A percentile compares a stretch with the other conserved stretches of the same genome.
phyloP scores from a whole-genome alignment of 2,113 vertebrate genomes.

The Excalfactoria chinensis region DNA sequence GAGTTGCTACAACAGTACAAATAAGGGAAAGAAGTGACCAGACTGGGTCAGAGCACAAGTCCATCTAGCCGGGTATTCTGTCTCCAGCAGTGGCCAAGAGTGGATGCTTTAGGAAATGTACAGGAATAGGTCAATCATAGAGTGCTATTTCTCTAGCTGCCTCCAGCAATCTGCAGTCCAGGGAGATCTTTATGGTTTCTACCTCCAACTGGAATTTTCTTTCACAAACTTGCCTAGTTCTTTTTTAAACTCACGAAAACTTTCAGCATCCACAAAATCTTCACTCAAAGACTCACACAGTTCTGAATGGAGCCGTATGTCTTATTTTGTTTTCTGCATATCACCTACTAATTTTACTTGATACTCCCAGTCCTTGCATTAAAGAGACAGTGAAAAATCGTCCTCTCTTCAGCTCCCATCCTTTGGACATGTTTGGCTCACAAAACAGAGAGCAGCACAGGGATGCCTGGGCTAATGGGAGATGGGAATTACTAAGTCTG shows the following conservation, averaged over 20 bases:
- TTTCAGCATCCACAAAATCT: not conserved
- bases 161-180: slow-evolving; percentile 21
- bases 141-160: not conserved
- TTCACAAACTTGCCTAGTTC: not conserved
- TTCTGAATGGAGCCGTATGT: not conserved
- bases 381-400: slow-evolving; percentile 68
- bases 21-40: not conserved
- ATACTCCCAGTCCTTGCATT: slow-evolving; percentile 30
- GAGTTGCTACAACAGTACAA: not conserved
- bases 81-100: not conserved
- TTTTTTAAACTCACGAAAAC: slow-evolving; percentile 30
- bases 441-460: slow-evolving; percentile 20
- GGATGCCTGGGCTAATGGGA: not conserved
- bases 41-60: not conserved
- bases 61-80: not conserved
- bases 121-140: not conserved
- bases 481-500: not conserved
- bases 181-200: not conserved
- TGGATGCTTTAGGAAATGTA: not conserved
- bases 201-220: slow-evolving; percentile 24
- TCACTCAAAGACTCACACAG: not conserved
- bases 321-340: slow-evolving; percentile 47
- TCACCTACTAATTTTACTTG: slow-evolving; percentile 27
- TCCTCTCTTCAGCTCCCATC: slow-evolving; percentile 48
- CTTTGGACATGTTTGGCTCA: slow-evolving; percentile 46